Base-by-base conservation (phyloP, 1,140 invertebrate species). In the Bilobella aurantiaca region DNA sequence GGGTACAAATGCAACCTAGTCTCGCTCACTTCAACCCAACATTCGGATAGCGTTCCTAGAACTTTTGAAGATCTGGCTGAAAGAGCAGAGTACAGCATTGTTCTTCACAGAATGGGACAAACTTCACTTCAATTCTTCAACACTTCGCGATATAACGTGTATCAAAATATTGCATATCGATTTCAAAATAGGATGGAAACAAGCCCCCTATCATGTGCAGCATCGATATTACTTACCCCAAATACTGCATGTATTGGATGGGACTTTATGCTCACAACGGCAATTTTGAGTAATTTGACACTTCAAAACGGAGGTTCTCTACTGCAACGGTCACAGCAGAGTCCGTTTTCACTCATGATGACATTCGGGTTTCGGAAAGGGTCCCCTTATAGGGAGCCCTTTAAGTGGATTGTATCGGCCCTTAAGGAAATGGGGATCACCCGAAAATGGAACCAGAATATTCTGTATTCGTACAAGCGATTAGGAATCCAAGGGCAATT, bases 1-100 rank as follows among this genome's bases (percentile, higher is more conserved):
- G 68, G 64, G 23, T 69, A 69, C 49, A 63, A 46, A 29, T 58
- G 58, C 37, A 69, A 65, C 37, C 42, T 69, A 28, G 64, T 64
- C 0, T 65, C 67, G 0, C 65, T 57, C 57, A 30, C 65, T 1
- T 49, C 67, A 3, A 53, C 63, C 46, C 64, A 58, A 16, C n/a
- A 31, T n/a, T 0, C 31, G 2, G 56, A 30, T 34, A 32, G 34
- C 29, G 58, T 61, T 14, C 67, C 67, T 1, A 29, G 31, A 37
- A 66, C 21, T 46, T 66, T 65, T 58, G 18, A 18, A 14, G 42
- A 65, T 18, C 23, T 69, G n/a, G 31, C 12, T 14, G 28, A 69
- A 16, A 5, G 3, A 5, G 8, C 30, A 0, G 61, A 69, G 1
- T 69, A 63, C 46, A 65, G 28, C 3, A 21, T 69, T 2, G 21